A percentile compares a stretch with the other conserved stretches of the same genome.
phyloP scores from a whole-genome alignment of 2,113 vertebrate genomes.

The Clarias macrocephalus region DNA sequence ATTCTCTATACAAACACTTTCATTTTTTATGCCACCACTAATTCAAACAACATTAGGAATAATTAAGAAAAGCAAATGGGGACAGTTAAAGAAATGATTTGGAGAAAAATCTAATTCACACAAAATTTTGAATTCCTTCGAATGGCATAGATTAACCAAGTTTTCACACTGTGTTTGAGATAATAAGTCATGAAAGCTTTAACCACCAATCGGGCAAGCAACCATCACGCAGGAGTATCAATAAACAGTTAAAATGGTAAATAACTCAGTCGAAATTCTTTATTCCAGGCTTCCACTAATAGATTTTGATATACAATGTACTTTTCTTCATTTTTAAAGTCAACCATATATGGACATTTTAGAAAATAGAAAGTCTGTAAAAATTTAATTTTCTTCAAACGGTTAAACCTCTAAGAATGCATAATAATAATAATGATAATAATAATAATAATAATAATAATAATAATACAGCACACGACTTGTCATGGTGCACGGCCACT shows the following conservation, averaged over 20 bases:
- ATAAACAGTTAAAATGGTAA: neutral
- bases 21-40: constrained; percentile 41
- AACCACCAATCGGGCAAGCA: neutral
- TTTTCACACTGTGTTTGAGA: neutral
- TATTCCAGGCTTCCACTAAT: neutral
- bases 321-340: neutral
- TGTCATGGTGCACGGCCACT: neutral
- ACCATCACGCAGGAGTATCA: neutral
- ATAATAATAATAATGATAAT: too few species aligned
- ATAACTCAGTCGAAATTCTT: neutral
- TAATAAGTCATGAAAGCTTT: neutral
- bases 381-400: neutral
- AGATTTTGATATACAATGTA: neutral
- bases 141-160: neutral
- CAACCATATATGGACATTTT: too few species aligned
- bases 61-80: constrained; percentile 55
- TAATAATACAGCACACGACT: neutral
- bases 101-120: constrained; percentile 1
- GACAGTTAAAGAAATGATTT: constrained; percentile 58
- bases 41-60: constrained; percentile 29
- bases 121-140: neutral
- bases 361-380: constrained; percentile 1
- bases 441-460: too few species aligned
- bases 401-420: neutral
- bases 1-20: constrained; percentile 46